Evolutionary conservation across 2,113 vertebrate species (phyloP).

Genomic region (Dermatemys mawii): DNA sequence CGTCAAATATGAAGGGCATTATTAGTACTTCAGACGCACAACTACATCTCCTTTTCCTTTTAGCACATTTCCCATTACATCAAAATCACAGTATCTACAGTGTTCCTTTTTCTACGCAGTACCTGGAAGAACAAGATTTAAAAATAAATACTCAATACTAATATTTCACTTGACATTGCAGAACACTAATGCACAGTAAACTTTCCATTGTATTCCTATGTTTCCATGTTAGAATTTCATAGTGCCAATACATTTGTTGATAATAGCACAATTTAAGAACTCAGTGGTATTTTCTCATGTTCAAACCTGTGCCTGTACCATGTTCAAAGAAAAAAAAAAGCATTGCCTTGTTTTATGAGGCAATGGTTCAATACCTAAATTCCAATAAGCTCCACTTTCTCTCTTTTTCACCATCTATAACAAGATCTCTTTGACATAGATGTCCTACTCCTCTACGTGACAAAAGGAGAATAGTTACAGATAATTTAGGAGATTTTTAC

Average conservation of each 20-base stretch:
- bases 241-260: background rate
- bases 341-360: background rate
- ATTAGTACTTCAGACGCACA: background rate
- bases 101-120: background rate
- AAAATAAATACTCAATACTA: background rate
- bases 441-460: background rate
- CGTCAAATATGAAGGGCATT: background rate
- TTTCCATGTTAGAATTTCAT: background rate
- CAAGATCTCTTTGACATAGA: background rate
- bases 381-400: background rate
- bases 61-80: background rate
- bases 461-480: background rate
- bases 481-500: background rate
- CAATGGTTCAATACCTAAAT: rapidly evolving
- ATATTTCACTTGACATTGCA: background rate
- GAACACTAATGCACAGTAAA: background rate
- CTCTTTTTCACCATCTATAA: background rate
- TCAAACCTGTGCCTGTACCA: background rate
- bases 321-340: background rate
- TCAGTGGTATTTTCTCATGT: background rate
- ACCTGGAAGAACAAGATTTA: background rate
- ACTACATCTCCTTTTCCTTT: background rate
- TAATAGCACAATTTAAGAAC: background rate
- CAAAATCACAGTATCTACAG: background rate
- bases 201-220: background rate